phyloP scores from a whole-genome alignment of 1,140 invertebrate species.

The Brachionus rotundiformis region DNA sequence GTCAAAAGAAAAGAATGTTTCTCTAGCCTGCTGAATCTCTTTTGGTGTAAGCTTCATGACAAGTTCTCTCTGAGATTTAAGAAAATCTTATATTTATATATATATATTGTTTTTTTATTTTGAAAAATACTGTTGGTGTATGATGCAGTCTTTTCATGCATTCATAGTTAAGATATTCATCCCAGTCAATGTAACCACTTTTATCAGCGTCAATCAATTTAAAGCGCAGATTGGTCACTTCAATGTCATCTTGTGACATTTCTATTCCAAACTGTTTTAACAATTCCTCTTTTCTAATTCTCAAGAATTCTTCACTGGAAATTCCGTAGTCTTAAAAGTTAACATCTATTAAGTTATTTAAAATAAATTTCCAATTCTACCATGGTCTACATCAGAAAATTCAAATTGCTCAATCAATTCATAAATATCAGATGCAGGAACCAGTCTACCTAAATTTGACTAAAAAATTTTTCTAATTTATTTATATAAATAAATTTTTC shows the following conservation, averaged over 20 bases:
- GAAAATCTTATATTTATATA: too few species aligned
- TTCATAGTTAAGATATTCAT: conserved; percentile 47
- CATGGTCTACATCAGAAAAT: conserved; percentile 39
- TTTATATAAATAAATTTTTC: not conserved
- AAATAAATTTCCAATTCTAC: not conserved
- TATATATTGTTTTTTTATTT: not conserved
- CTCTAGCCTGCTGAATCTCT: conserved; percentile 43
- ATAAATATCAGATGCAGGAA: conserved; percentile 34
- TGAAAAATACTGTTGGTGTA: not conserved
- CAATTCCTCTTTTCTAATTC: conserved; percentile 39
- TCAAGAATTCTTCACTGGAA: conserved; percentile 33
- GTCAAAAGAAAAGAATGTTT: conserved; percentile 43
- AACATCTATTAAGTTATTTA: not conserved
- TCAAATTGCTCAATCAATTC: conserved; percentile 49
- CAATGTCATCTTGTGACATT: conserved; percentile 47
- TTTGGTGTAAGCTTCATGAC: conserved; percentile 18
- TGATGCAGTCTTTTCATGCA: conserved; percentile 47
- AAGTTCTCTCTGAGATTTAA: not conserved
- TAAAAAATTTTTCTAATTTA: not conserved
- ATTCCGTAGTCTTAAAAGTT: conserved; percentile 15
- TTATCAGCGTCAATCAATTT: conserved; percentile 32
- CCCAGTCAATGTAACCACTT: conserved; percentile 44
- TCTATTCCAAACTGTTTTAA: conserved; percentile 31
- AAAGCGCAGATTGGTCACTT: conserved; percentile 13
- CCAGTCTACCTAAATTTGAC: conserved; percentile 27